Percentiles rank a stretch among this genome's conserved stretches.
Evolutionary conservation across 2,797 vertebrate species (phyloP).

Genomic region (Rhyacichthys aspro): DNA sequence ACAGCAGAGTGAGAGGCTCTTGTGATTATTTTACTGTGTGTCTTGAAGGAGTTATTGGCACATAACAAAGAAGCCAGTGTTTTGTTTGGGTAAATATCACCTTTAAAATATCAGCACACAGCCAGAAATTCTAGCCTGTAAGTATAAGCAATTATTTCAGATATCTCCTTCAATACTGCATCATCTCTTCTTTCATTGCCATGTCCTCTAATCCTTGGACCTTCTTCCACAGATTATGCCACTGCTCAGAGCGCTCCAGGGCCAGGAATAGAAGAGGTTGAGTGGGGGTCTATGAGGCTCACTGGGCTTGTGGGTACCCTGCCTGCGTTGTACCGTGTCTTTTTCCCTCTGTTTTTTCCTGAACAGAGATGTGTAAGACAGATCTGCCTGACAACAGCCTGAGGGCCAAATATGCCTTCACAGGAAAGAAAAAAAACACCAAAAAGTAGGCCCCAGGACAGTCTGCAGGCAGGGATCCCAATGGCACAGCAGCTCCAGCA

Average conservation of each 20-base stretch:
- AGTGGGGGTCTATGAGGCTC: constrained; percentile 51
- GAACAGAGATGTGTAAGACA: constrained; percentile 51
- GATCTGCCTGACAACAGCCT: constrained; percentile 75
- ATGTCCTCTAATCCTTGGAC: constrained; percentile 56
- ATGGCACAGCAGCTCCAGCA: constrained; percentile 46
- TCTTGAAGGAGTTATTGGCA: too few species aligned
- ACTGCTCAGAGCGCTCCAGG: constrained; percentile 43
- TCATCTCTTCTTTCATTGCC: too few species aligned
- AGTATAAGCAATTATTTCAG: constrained; percentile 52
- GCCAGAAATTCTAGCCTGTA: too few species aligned
- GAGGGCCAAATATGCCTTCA: constrained; percentile 50
- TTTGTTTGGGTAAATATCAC: too few species aligned
- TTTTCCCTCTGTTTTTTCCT: constrained; percentile 29
- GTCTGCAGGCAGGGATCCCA: constrained; percentile 64
- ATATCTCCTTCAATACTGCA: constrained; percentile 57
- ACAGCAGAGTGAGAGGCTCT: too few species aligned
- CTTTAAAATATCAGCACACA: too few species aligned
- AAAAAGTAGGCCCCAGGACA: constrained; percentile 49
- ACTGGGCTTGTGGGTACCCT: constrained; percentile 62
- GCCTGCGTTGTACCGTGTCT: constrained; percentile 22
- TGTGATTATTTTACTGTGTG: too few species aligned
- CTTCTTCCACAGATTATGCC: constrained; percentile 66
- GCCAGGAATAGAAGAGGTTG: constrained; percentile 9
- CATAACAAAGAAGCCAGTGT: too few species aligned
- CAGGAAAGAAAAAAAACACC: constrained; percentile 26